Base-by-base conservation (phyloP, 2,797 vertebrate species). In the Cichlasoma orientale region DNA sequence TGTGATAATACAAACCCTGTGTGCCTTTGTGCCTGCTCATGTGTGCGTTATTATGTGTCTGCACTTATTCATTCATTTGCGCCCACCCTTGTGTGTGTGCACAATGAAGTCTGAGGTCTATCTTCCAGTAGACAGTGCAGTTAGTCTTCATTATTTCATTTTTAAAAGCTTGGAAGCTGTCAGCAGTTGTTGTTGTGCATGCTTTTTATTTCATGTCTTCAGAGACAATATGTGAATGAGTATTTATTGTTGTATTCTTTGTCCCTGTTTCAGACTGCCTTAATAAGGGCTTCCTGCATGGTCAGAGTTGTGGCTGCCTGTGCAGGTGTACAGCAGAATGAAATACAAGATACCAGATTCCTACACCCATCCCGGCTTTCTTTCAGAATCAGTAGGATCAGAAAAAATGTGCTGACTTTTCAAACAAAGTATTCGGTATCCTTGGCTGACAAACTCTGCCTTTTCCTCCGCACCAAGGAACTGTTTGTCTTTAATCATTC, bases 1-100 rank as follows among this genome's bases (percentile, higher is more conserved):
- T 81, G 69, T 61, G 81, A 90, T 88, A 61, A 86, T 84, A 75
- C 21, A 25, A 88, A 79, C 75, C 72, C 76, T 74, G 44, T 81
- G 74, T 70, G 36, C 31, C 36, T 74, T 29, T 72, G 55, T 54
- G 27, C 56, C 52, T 66, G 61, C 74, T 63, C 57, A n/a, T 72
- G 19, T 76, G 58, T 56, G 55, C 33, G n/a, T 56, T 21, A 36
- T 54, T 82, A 72, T 31, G 36, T 73, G 56, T 47, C 59, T 57
- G 54, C 12, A 5, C 4, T 44, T 70, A 69, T 78, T 82, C 21
- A 68, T 80, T 79, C 25, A 50, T 68, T 61, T 68, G 71, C 38
- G 23, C 53, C 72, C 63, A 55, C 25, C 75, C 77, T 74, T 75
- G 31, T 79, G 70, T 79, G 77, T 70, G 21, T 66, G 23, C 54